Evolutionary conservation across 2,888 invertebrate species (phyloP).

Genomic region (Xestobium rufovillosum): DNA sequence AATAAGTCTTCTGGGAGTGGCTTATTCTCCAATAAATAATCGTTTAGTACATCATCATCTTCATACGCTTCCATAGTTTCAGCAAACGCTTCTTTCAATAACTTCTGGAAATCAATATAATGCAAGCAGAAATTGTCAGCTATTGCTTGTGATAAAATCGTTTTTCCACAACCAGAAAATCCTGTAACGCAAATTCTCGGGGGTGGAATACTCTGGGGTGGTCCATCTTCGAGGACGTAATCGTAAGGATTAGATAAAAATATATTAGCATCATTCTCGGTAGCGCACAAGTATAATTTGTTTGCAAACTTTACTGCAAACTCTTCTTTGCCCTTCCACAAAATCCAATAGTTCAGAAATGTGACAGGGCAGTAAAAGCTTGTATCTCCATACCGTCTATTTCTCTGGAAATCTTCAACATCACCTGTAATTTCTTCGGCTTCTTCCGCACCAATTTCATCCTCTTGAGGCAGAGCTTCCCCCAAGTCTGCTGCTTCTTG

Average conservation of each 20-base stretch:
- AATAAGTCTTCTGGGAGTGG: conserved; percentile 44
- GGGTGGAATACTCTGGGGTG: conserved; percentile 44
- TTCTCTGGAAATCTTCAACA: conserved; percentile 25
- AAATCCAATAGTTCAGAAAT: conserved; percentile 46
- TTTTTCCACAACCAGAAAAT: conserved; percentile 49
- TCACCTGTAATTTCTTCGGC: conserved; percentile 31
- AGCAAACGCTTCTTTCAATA: conserved; percentile 23
- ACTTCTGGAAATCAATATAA: conserved; percentile 44
- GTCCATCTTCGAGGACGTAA: conserved; percentile 45
- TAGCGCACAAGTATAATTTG: conserved; percentile 49
- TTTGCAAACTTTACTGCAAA: conserved; percentile 47
- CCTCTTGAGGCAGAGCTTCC: conserved; percentile 40
- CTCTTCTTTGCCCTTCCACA: conserved; percentile 56
- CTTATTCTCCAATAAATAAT: conserved; percentile 47
- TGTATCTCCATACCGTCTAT: conserved; percentile 50
- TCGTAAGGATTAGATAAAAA: conserved; percentile 48
- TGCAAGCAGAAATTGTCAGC: conserved; percentile 50
- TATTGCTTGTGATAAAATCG: conserved; percentile 45
- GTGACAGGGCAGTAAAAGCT: conserved; percentile 55
- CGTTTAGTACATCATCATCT: conserved; percentile 25
- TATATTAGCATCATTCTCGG: conserved; percentile 43
- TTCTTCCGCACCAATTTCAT: conserved; percentile 34
- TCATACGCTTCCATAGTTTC: conserved; percentile 10
- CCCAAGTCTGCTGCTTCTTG: conserved; percentile 46
- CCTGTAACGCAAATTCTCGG: conserved; percentile 54